phyloP scores from a whole-genome alignment of 2,113 vertebrate species.

The Coptodon rendalli region DNA sequence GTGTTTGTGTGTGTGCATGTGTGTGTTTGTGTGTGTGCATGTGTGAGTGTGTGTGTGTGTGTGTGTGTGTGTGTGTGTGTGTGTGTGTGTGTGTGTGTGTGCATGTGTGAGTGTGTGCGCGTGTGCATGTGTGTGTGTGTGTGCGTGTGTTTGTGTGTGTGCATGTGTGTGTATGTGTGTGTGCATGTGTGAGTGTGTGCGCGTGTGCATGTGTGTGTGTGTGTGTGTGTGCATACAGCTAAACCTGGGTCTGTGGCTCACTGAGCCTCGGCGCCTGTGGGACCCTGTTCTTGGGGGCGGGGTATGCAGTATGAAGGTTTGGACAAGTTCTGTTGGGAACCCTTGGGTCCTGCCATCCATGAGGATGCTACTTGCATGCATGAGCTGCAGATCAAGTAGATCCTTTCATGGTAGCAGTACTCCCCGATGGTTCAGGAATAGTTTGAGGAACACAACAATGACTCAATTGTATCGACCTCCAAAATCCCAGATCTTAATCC shows the following conservation, averaged over 20 bases:
- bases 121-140: no score
- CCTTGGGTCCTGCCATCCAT: not conserved
- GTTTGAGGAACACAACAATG: not conserved
- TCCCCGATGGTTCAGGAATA: not conserved
- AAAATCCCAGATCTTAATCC: not conserved
- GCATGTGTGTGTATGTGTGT: rapidly evolving
- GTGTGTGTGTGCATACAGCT: not conserved
- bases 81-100: no score
- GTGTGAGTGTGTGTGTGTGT: no score
- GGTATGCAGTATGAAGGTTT: not conserved
- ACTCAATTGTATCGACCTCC: not conserved
- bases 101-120: no score
- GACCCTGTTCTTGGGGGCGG: not conserved
- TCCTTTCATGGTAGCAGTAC: not conserved
- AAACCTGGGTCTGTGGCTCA: not conserved
- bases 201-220: rapidly evolving
- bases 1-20: rapidly evolving
- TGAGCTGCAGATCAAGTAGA: no score
- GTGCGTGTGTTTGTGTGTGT: no score
- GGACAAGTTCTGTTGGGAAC: not conserved
- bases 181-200: rapidly evolving
- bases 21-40: no score
- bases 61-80: no score
- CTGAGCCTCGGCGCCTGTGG: not conserved
- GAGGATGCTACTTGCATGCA: not conserved